A percentile compares a stretch with the other conserved stretches of the same genome.
Conservation (phyloP, 2,113 vertebrate genomes). For the Cottus gobio region DNA sequence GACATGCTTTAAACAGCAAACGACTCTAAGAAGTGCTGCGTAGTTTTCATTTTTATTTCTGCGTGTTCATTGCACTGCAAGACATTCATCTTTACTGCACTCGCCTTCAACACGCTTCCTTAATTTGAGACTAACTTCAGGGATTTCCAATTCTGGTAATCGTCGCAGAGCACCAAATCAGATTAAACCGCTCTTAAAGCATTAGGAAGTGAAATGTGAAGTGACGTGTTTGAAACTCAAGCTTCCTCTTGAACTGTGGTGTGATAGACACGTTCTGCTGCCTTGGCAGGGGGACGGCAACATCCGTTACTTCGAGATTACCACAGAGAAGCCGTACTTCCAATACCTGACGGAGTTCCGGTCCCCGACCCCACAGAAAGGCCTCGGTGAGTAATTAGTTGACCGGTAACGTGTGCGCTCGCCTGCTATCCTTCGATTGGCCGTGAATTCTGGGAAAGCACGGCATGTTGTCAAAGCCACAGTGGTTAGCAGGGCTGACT, state of each 20-base stretch:
- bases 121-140: not conserved
- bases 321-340: conserved; percentile 93
- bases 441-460: not conserved
- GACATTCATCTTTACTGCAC: not conserved
- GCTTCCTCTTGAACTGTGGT: not conserved
- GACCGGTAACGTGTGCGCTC: not conserved
- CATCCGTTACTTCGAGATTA: conserved; percentile 97
- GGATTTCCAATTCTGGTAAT: not conserved
- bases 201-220: not conserved
- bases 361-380: conserved; percentile 94
- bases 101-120: not conserved
- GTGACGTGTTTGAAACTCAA: not conserved
- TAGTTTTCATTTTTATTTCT: not conserved
- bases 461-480: conserved; percentile 7
- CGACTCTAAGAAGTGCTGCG: not conserved
- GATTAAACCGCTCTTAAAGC: not conserved
- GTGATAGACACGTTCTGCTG: conserved; percentile 22
- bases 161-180: not conserved
- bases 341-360: conserved; percentile 98
- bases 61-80: not conserved
- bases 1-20: not conserved
- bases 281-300: conserved; percentile 93
- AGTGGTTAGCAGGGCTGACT: too few relatives aligned
- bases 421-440: not conserved
- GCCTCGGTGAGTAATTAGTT: conserved; percentile 87